phyloP scores from a whole-genome alignment of 2,113 vertebrate genomes.

The Gavia stellata region DNA sequence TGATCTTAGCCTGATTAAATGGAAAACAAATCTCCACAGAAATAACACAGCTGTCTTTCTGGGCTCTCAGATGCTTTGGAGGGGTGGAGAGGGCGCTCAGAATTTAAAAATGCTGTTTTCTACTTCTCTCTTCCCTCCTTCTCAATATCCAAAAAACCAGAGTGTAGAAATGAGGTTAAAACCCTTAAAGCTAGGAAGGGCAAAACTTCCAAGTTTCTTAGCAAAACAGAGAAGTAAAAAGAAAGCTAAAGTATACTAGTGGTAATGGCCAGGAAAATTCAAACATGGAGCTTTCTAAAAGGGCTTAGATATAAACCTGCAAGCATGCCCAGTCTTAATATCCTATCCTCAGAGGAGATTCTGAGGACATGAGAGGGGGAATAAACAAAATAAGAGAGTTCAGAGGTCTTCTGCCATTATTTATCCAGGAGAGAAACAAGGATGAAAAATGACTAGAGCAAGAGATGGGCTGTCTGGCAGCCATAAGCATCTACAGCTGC shows the following conservation, averaged over 20 bases:
- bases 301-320: not conserved
- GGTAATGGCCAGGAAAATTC: not conserved
- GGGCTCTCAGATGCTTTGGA: slow-evolving; percentile 2
- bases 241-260: not conserved
- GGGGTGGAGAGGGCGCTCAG: not conserved
- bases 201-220: not conserved
- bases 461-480: not conserved
- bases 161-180: not conserved
- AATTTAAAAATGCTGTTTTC: not conserved
- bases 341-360: not conserved
- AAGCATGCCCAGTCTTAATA: not conserved
- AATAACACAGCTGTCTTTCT: not conserved
- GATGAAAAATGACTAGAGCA: not conserved
- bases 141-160: not conserved
- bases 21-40: slow-evolving; percentile 32
- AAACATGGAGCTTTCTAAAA: not conserved
- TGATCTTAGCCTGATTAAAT: slow-evolving; percentile 46
- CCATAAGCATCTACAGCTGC: not conserved
- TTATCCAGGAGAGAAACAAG: not conserved
- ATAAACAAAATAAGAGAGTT: not conserved
- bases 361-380: not conserved
- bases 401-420: not conserved
- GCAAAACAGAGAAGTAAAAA: not conserved
- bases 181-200: not conserved
- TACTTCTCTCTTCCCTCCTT: not conserved